These are phyloP conservation scores for Cynodonichthys magdalenae DNA, from an alignment of 2,797 vertebrate species.

Conservation along the genomic window DNA sequence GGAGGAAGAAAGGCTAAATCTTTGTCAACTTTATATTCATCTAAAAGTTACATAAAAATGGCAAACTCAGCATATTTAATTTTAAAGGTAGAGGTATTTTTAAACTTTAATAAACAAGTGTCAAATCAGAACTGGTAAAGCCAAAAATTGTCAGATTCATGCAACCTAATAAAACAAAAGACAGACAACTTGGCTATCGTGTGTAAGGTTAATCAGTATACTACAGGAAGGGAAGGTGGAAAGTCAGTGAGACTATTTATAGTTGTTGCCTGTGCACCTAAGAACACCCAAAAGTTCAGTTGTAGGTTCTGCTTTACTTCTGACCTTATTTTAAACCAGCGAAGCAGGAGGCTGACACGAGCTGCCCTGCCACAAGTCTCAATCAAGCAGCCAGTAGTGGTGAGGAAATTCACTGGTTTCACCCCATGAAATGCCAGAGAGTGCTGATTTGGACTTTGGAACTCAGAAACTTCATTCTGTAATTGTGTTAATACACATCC, in stretches of 20 bases:
- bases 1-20: neutral
- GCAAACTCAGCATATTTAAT: conserved; percentile 9
- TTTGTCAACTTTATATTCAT: neutral
- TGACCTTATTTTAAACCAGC: conserved; percentile 57
- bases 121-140: conserved; percentile 1
- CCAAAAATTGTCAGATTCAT: conserved; percentile 23
- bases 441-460: conserved; percentile 20
- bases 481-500: neutral
- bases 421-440: conserved; percentile 32
- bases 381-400: conserved; percentile 22
- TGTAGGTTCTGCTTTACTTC: conserved; percentile 46
- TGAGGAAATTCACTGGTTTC: conserved; percentile 29
- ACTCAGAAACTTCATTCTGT: conserved; percentile 8
- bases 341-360: conserved; percentile 26
- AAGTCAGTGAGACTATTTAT: conserved; percentile 60
- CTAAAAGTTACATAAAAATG: neutral
- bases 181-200: neutral
- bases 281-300: conserved; percentile 42
- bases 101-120: neutral
- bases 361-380: conserved; percentile 24
- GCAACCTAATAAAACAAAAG: conserved; percentile 16
- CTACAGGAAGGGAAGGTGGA: conserved; percentile 6
- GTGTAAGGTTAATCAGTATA: conserved; percentile 8
- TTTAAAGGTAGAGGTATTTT: neutral
- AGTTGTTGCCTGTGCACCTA: conserved; percentile 41